A percentile compares a stretch with the other conserved stretches of the same genome.
Conservation (phyloP, 2,797 vertebrate species). For the Ctenosaura bakeri region DNA sequence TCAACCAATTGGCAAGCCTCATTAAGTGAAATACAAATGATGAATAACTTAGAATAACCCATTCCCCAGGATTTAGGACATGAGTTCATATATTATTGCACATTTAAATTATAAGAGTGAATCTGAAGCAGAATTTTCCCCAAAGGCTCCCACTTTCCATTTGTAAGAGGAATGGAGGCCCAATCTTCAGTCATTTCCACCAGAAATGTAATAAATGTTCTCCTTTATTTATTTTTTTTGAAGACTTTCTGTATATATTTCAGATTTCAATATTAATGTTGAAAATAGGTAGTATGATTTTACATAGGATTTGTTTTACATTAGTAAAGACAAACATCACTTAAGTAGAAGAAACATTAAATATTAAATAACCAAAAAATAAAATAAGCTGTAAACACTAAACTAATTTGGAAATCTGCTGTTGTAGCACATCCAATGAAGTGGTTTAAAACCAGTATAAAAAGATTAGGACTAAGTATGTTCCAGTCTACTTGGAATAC, state of each 20-base stretch:
- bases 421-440: constrained; percentile 98
- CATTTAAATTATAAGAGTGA: no score
- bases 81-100: no score
- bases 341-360: constrained; percentile 99
- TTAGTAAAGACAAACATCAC: constrained; percentile 96
- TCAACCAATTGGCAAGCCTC: no score
- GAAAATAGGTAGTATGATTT: constrained; percentile 99
- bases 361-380: constrained; percentile 99
- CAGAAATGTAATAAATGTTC: no score
- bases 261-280: constrained; percentile 97
- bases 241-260: constrained; percentile 95
- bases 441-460: constrained; percentile 98
- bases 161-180: no score
- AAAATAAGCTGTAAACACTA: constrained; percentile 97
- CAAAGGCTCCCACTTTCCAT: no score
- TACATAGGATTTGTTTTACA: constrained; percentile 97
- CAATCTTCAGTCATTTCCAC: no score
- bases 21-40: no score
- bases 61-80: no score
- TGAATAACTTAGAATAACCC: no score
- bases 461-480: constrained; percentile 89
- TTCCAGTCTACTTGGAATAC: constrained; percentile 95
- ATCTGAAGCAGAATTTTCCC: no score
- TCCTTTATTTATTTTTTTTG: no score
- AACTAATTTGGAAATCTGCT: constrained; percentile 91